phyloP scores from a whole-genome alignment of 2,888 invertebrate genomes.

The Hemaris fuciformis region DNA sequence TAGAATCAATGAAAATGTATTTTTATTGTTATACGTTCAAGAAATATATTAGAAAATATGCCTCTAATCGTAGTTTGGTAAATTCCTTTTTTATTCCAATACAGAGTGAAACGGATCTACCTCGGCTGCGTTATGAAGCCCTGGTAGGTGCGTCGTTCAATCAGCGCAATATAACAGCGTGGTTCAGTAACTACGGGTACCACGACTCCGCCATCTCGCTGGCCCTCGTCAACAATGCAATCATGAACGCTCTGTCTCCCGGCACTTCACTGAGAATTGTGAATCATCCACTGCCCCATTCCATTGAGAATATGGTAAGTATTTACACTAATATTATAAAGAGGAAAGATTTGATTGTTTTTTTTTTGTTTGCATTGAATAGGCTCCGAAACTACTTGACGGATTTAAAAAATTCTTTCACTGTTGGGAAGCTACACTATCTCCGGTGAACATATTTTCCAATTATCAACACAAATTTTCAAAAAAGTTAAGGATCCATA shows the following conservation, averaged over 20 bases:
- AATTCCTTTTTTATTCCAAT: slow-evolving; percentile 1
- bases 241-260: slow-evolving; percentile 73
- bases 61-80: too few species aligned
- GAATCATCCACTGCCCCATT: slow-evolving; percentile 88
- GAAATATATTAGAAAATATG: background rate
- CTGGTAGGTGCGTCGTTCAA: slow-evolving; percentile 82
- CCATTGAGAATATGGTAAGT: slow-evolving; percentile 81
- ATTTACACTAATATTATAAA: too few species aligned
- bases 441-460: too few species aligned
- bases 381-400: too few species aligned
- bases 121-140: slow-evolving; percentile 75
- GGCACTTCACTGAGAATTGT: slow-evolving; percentile 71
- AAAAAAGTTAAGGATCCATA: too few species aligned
- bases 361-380: too few species aligned
- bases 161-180: slow-evolving; percentile 77
- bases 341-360: too few species aligned
- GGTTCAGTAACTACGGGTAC: slow-evolving; percentile 90
- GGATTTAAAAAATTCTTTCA: too few species aligned
- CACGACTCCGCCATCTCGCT: slow-evolving; percentile 88
- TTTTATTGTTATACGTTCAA: slow-evolving; percentile 3
- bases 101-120: slow-evolving; percentile 56
- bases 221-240: slow-evolving; percentile 83
- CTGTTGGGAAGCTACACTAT: too few species aligned
- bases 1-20: slow-evolving; percentile 13
- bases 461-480: too few species aligned